phyloP scores from a whole-genome alignment of 2,113 vertebrate genomes.

The Microtus pennsylvanicus region DNA sequence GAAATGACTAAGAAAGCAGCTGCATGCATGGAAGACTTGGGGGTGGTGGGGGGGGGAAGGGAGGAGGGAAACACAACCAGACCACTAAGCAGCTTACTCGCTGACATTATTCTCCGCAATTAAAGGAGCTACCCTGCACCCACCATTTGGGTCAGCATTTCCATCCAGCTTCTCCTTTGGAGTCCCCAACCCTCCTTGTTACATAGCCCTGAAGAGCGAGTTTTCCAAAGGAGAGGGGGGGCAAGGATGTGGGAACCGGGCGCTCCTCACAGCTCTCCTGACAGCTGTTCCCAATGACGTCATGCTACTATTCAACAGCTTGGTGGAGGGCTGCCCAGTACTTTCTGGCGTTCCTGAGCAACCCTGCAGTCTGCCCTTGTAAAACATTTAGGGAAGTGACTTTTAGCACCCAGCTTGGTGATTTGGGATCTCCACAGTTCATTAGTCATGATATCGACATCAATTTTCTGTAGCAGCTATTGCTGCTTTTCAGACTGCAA shows the following conservation, averaged over 20 bases:
- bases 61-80: not conserved
- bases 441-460: constrained; percentile 80
- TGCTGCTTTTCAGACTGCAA: constrained; percentile 75
- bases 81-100: not conserved
- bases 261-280: constrained; percentile 59
- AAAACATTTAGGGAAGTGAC: constrained; percentile 75
- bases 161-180: constrained; percentile 64
- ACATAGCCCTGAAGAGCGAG: constrained; percentile 47
- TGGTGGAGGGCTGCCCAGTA: constrained; percentile 69
- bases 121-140: not conserved
- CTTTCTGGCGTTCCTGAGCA: constrained; percentile 66
- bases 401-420: constrained; percentile 64
- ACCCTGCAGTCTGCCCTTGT: constrained; percentile 76
- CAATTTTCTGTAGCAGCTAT: constrained; percentile 80
- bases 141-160: not conserved
- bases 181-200: constrained; percentile 59
- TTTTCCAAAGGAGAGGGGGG: constrained; percentile 66
- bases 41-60: not conserved
- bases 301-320: constrained; percentile 74
- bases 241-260: constrained; percentile 68
- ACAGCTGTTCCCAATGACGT: constrained; percentile 43
- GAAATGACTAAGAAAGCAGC: not conserved
- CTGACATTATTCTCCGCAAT: not conserved
- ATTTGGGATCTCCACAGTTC: constrained; percentile 77
- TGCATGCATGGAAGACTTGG: not conserved